Evolutionary conservation across 2,797 vertebrate genomes (phyloP), one percentile per base, ranked within the genome.

Genomic region (Myripristis jacobus): DNA sequence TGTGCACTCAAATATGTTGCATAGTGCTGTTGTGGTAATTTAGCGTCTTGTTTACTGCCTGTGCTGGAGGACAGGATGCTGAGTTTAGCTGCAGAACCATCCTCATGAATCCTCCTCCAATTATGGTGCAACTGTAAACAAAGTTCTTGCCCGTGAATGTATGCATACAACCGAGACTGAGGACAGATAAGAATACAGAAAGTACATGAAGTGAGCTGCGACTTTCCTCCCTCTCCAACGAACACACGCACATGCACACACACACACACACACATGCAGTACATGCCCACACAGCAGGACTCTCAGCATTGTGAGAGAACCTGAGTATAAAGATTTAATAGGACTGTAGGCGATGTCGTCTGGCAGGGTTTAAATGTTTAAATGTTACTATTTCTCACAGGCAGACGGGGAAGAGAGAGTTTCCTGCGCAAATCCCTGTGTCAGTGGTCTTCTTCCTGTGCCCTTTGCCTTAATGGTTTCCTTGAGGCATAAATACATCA

Each of bases 281-380:
- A 60, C 66, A 10, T 34, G 64, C 60, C 48, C 38, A 41, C n/a
- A 43, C 65, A 74, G 64, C 64, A 64, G 67, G 65, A 71, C 67
- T 65, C 55, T 58, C 57, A 36, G 65, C 79, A 70, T 63, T 79
- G 69, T 76, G 73, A 67, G 57, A 75, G 58, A 71, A 78, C 66
- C 67, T 67, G 50, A 12, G 50, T 4, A 87, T 90, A 54, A 91
- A 91, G 82, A 85, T 91, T 92, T 89, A 87, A 91, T 91, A 77
- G 73, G 85, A 74, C 72, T 73, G 81, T 78, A 80, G 84, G 76
- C 75, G 78, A 75, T 53, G 83, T 86, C 61, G 50, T 85, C 85
- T 88, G 79, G 64, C 75, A 73, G 74, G 75, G 50, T 85, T 86
- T 91, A 87, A 92, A 92, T 93, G 77, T 92, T 91, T 91, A 86